These are phyloP conservation scores for Argynnis bischoffii DNA, from an alignment of 2,888 invertebrate species.

Conservation along the genomic window DNA sequence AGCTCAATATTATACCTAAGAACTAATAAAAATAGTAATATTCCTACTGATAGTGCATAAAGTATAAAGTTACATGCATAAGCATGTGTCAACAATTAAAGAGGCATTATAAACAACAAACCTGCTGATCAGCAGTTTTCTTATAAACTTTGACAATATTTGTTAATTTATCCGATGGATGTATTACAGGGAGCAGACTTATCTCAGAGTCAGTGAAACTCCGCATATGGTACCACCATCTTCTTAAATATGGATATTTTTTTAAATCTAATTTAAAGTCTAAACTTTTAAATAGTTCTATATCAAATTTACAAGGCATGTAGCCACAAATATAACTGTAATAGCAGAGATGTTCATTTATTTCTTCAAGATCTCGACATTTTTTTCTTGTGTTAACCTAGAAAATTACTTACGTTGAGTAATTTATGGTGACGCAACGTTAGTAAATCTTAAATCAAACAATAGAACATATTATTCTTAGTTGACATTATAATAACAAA, in stretches of 20 bases:
- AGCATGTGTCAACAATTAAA: slow-evolving; percentile 31
- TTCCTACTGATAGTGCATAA: background rate
- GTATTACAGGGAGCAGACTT: slow-evolving; percentile 61
- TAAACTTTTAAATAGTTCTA: slow-evolving; percentile 61
- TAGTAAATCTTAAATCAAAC: slow-evolving; percentile 14
- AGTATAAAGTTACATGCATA: background rate
- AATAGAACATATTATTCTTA: slow-evolving; percentile 2
- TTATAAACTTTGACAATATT: slow-evolving; percentile 50
- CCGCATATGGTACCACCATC: slow-evolving; percentile 84
- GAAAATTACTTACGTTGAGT: slow-evolving; percentile 49
- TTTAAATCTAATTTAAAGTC: slow-evolving; percentile 57
- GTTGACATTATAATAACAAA: slow-evolving; percentile 31
- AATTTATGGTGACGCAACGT: slow-evolving; percentile 30
- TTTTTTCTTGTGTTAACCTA: slow-evolving; percentile 57
- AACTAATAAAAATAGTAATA: no score
- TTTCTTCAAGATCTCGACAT: slow-evolving; percentile 56
- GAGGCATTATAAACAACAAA: slow-evolving; percentile 48
- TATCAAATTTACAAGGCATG: slow-evolving; percentile 78
- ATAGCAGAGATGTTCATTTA: slow-evolving; percentile 73
- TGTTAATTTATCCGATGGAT: slow-evolving; percentile 51
- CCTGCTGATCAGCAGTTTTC: slow-evolving; percentile 60
- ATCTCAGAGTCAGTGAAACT: slow-evolving; percentile 81
- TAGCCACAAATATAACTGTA: slow-evolving; percentile 83
- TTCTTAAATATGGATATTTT: slow-evolving; percentile 73
- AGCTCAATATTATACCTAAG: slow-evolving; percentile 16